These are phyloP conservation scores for Vidua chalybeata DNA, from an alignment of 2,113 vertebrate species.

Conservation along the genomic window DNA sequence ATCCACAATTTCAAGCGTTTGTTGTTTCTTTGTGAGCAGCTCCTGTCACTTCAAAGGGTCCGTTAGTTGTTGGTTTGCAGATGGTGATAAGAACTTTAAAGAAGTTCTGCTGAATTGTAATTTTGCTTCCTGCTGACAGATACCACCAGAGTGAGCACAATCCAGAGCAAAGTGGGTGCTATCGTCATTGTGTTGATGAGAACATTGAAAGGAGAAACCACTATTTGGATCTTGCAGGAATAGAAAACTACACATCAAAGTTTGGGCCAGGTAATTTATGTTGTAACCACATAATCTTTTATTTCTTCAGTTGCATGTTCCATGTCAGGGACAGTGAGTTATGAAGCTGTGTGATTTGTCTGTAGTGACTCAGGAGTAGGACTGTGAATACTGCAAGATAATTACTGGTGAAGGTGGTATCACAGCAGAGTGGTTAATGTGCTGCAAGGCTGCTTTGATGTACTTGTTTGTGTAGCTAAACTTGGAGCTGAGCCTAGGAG, in stretches of 20 bases:
- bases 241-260: constrained; percentile 97
- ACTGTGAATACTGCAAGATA: background rate
- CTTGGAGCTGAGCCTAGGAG: constrained; percentile 23
- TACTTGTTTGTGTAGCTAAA: constrained; percentile 18
- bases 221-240: constrained; percentile 98
- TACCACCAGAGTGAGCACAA: constrained; percentile 90
- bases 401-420: background rate
- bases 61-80: constrained; percentile 26
- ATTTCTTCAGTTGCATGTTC: background rate
- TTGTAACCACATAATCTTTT: background rate
- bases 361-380: background rate
- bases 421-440: background rate
- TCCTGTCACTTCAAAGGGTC: constrained; percentile 36
- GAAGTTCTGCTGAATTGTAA: constrained; percentile 32
- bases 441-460: constrained; percentile 22
- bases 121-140: constrained; percentile 75
- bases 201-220: constrained; percentile 99
- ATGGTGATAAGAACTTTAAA: constrained; percentile 16
- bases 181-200: constrained; percentile 94
- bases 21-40: constrained; percentile 15
- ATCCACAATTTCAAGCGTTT: background rate
- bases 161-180: constrained; percentile 86
- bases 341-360: background rate
- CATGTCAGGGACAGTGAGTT: background rate
- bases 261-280: constrained; percentile 86